Evolutionary conservation across 2,797 vertebrate species (phyloP), one percentile per base, ranked within the genome.

Genomic region (Channallabes apus): DNA sequence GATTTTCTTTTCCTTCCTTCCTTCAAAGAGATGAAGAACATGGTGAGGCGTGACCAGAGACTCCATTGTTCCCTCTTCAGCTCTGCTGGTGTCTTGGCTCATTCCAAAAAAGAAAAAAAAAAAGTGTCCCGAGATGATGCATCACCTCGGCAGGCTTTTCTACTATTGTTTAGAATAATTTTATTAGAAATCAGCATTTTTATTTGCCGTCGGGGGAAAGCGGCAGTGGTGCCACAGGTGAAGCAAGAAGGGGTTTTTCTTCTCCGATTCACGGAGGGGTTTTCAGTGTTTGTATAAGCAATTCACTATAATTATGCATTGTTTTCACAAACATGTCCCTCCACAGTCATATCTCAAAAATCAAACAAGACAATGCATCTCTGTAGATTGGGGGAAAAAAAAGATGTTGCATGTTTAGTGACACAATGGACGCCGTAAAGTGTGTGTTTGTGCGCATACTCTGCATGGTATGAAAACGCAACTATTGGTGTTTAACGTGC

Each of bases 121-220:
- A 77, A 80, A 78, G n/a, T 12, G 7, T 22, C 22, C 7, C 9
- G 29, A 82, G 85, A 75, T 82, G 80, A 86, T 86, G 85, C 85
- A 86, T 86, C 80, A 20, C 80, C 72, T 22, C 3, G 65, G 80
- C 80, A n/a, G 22, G 35, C 68, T 41, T 80, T 56, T 46, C 27
- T 32, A 59, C 79, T 76, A 82, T 82, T 86, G 85, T 86, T 86
- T 82, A 71, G 80, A 82, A 78, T 86, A 82, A 78, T 82, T 75
- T 82, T 86, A 86, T 78, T 78, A 82, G 78, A 86, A 86, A 69
- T 86, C 85, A 82, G 85, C 85, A 78, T 73, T 82, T 51, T 86
- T 86, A 76, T 76, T 59, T 32, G 3, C 29, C 46, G 22, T 73
- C 79, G 2, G 32, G 71, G 51, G 71, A 85, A 22, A 82, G 51